phyloP scores from a whole-genome alignment of 2,888 invertebrate species.

The Eudemis profundana region DNA sequence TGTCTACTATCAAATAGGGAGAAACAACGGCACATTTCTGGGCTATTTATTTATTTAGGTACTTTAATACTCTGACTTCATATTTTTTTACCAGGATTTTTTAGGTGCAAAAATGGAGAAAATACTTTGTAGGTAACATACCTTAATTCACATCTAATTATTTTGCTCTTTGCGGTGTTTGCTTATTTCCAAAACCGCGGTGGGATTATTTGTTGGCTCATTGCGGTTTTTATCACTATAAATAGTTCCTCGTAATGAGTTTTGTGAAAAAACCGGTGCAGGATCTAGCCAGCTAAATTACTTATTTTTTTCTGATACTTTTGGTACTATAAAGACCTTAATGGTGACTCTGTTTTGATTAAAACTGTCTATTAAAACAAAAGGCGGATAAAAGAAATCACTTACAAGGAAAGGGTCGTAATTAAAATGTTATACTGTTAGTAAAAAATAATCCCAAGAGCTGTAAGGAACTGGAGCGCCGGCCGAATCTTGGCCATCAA shows the following conservation, averaged over 20 bases:
- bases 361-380: too few relatives aligned
- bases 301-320: background rate
- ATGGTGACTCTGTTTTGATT: background rate
- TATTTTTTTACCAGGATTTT: too few relatives aligned
- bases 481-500: constrained; percentile 58
- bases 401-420: constrained; percentile 4
- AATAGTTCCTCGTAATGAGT: background rate
- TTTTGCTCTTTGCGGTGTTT: too few relatives aligned
- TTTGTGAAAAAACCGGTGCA: background rate
- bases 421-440: constrained; percentile 30
- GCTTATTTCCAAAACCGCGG: too few relatives aligned
- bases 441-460: constrained; percentile 37
- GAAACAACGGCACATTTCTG: too few relatives aligned
- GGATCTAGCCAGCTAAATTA: background rate
- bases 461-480: constrained; percentile 40
- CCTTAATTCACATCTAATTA: too few relatives aligned
- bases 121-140: too few relatives aligned
- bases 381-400: too few relatives aligned
- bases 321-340: background rate
- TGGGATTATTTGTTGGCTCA: background rate
- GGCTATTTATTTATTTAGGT: too few relatives aligned
- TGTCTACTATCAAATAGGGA: too few relatives aligned
- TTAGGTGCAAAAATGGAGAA: too few relatives aligned
- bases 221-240: background rate
- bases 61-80: too few relatives aligned